A percentile compares a stretch with the other conserved stretches of the same genome.
Evolutionary conservation across 2,113 vertebrate genomes (phyloP).

Genomic region (Cyanocitta stelleri): DNA sequence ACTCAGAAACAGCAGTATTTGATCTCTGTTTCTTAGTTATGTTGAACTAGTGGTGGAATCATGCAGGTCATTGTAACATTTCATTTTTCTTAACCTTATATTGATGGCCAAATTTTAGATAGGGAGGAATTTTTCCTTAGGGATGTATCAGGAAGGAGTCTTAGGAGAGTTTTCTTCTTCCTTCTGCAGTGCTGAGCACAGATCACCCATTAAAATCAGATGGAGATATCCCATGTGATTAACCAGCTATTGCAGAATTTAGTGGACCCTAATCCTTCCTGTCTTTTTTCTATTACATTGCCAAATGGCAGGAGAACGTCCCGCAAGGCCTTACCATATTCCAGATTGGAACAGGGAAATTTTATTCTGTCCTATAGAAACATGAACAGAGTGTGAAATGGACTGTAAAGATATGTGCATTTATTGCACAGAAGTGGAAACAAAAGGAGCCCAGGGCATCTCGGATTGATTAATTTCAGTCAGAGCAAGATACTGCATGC

Average conservation of each 20-base stretch:
- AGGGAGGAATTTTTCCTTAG: not conserved
- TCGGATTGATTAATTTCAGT: not conserved
- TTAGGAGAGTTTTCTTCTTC: not conserved
- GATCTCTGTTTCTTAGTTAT: not conserved
- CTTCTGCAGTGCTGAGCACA: not conserved
- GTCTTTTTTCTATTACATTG: not conserved
- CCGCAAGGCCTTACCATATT: not conserved
- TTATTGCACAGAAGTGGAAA: not conserved
- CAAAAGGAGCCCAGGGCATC: not conserved
- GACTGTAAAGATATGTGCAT: slow-evolving; percentile 10
- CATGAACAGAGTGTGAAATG: not conserved
- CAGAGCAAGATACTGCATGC: not conserved
- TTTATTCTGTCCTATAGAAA: slow-evolving; percentile 40
- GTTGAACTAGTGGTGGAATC: not conserved
- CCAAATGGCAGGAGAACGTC: not conserved
- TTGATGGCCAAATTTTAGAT: not conserved
- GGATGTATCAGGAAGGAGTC: not conserved
- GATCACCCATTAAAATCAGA: not conserved
- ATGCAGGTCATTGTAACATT: not conserved
- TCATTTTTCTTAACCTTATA: slow-evolving; percentile 17
- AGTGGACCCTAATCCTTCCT: not conserved
- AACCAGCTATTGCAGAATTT: not conserved
- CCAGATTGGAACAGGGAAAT: slow-evolving; percentile 35
- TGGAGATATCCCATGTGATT: not conserved
- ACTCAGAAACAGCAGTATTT: not conserved